Conservation (phyloP, 2,797 vertebrate genomes). For the Rhincodon typus region DNA sequence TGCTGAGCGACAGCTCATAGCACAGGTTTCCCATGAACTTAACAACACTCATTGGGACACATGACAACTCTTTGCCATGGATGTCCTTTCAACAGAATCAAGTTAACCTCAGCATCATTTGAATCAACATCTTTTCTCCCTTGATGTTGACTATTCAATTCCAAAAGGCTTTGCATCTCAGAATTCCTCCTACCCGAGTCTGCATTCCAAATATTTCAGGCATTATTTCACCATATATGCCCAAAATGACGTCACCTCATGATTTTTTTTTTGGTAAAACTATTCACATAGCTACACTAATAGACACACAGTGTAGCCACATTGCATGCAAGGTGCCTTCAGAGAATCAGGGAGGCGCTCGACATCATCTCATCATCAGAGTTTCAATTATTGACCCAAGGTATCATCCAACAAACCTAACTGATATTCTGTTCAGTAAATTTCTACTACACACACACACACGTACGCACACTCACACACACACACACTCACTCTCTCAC, state of each 20-base stretch:
- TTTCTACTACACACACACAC: background rate
- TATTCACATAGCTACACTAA: background rate
- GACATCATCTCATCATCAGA: background rate
- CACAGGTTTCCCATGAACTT: background rate
- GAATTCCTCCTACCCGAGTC: background rate
- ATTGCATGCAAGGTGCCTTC: background rate
- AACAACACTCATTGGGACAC: background rate
- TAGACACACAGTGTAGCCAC: background rate
- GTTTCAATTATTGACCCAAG: background rate
- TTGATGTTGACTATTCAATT: background rate
- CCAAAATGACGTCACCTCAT: background rate
- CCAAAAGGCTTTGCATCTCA: background rate
- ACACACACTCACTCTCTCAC: too few species aligned
- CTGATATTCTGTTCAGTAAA: background rate
- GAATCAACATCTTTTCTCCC: background rate
- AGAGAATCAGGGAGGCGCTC: background rate
- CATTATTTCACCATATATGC: background rate
- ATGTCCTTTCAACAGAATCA: background rate
- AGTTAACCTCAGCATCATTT: too few species aligned
- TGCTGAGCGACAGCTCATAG: background rate
- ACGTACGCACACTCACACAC: too few species aligned
- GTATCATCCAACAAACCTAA: background rate
- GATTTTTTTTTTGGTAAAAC: too few species aligned
- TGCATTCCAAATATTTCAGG: background rate
- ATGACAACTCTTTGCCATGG: background rate